Conservation (phyloP, 2,888 invertebrate genomes). For the Mycalesis mineus region DNA sequence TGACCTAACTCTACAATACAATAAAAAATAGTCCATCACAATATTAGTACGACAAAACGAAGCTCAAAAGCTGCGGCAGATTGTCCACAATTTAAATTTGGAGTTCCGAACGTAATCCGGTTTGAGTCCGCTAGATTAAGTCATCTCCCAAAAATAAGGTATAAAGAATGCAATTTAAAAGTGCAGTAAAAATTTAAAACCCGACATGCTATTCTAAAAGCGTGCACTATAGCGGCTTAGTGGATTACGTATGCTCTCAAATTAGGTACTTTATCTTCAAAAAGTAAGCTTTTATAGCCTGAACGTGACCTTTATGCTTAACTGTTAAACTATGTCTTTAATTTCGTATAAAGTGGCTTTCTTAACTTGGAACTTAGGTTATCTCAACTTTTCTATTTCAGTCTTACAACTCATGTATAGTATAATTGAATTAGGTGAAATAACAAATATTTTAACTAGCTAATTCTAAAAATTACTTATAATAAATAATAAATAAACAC, state of each 20-base stretch:
- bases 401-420: too few relatives aligned
- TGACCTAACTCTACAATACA: too few relatives aligned
- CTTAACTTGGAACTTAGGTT: not conserved
- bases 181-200: constrained; percentile 11
- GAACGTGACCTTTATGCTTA: not conserved
- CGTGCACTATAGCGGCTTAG: constrained; percentile 10
- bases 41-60: not conserved
- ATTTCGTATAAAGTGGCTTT: not conserved
- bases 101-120: not conserved
- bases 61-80: not conserved
- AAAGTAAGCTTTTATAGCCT: constrained; percentile 8
- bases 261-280: constrained; percentile 10
- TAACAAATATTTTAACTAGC: too few relatives aligned
- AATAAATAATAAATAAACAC: too few relatives aligned
- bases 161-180: constrained; percentile 7
- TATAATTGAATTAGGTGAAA: too few relatives aligned
- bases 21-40: too few relatives aligned
- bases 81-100: not conserved
- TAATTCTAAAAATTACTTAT: too few relatives aligned
- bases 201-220: constrained; percentile 2
- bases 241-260: constrained; percentile 9
- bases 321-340: not conserved
- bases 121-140: constrained; percentile 4
- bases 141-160: constrained; percentile 6
- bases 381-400: not conserved